phyloP scores from a whole-genome alignment of 2,797 vertebrate genomes.

The Acipenser ruthenus region DNA sequence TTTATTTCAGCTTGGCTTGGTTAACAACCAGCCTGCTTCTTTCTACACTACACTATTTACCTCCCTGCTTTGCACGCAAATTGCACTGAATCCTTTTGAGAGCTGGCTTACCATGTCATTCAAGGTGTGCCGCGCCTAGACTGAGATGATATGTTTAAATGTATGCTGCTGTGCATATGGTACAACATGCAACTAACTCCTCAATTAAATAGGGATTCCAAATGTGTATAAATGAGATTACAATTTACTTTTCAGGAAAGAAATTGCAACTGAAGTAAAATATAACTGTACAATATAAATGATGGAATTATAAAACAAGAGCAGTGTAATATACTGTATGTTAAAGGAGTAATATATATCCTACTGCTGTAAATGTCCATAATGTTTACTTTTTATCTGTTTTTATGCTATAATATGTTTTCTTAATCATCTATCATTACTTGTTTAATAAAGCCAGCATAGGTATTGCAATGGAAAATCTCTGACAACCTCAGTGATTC shows the following conservation, averaged over 20 bases:
- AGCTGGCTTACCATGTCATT: neutral
- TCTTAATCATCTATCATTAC: no score
- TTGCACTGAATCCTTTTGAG: neutral
- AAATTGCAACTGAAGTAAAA: neutral
- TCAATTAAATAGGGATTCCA: neutral
- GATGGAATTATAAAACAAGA: no score
- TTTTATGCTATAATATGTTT: no score
- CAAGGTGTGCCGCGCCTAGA: neutral
- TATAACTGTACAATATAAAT: neutral
- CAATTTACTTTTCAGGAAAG: neutral
- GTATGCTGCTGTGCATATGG: neutral
- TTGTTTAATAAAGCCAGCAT: no score
- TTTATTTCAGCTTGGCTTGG: conserved; percentile 1
- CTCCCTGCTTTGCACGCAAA: neutral
- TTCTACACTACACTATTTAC: neutral
- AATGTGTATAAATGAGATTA: neutral
- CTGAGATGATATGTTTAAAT: neutral
- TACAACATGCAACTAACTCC: neutral
- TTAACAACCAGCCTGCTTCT: neutral
- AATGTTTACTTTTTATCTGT: no score
- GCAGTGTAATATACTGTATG: no score
- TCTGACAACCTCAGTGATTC: no score
- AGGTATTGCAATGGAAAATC: no score
- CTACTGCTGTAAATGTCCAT: no score
- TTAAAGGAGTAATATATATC: no score